Evolutionary conservation across 2,113 vertebrate genomes (phyloP).

Genomic region (Pristiophorus japonicus): DNA sequence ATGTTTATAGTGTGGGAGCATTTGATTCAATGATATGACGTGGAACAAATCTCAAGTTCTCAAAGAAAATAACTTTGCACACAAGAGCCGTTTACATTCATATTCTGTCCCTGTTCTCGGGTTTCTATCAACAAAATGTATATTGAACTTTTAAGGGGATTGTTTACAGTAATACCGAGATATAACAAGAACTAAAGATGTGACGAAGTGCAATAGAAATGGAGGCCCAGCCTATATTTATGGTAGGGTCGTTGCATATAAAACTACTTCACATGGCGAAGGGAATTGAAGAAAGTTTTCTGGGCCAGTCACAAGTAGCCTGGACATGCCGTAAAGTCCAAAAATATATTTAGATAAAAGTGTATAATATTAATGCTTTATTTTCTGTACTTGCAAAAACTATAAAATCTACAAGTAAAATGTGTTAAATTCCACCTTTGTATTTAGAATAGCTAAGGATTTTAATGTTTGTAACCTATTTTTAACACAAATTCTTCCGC

Average conservation of each 20-base stretch:
- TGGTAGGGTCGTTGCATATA: not conserved
- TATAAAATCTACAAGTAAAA: not conserved
- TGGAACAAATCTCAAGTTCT: not conserved
- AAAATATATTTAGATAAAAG: not conserved
- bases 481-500: not conserved
- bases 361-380: not conserved
- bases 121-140: not conserved
- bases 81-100: not conserved
- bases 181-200: not conserved
- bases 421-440: not conserved
- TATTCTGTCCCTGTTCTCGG: not conserved
- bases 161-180: not conserved
- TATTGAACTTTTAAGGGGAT: not conserved
- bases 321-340: not conserved
- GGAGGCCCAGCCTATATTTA: not conserved
- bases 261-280: not conserved
- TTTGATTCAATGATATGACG: too few species aligned
- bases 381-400: not conserved
- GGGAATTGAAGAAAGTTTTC: not conserved
- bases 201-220: not conserved
- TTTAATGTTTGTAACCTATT: not conserved
- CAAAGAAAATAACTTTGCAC: not conserved
- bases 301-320: not conserved
- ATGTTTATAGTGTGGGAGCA: not conserved
- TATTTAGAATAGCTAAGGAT: not conserved